A percentile compares a stretch with the other conserved stretches of the same genome.
phyloP scores from a whole-genome alignment of 2,113 vertebrate species.

The Leucopternis melanops region DNA sequence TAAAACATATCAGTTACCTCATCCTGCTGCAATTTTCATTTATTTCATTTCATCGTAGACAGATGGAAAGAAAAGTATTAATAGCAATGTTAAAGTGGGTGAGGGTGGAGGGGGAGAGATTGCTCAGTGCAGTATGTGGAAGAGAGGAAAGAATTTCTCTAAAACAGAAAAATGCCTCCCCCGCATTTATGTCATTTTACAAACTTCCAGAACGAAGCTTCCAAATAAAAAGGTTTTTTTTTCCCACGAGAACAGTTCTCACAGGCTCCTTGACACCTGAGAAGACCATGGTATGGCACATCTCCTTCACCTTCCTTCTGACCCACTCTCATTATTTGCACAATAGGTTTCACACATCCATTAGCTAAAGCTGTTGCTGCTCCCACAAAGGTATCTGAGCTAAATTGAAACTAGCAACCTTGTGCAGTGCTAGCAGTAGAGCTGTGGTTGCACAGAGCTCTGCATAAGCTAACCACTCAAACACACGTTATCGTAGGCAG shows the following conservation, averaged over 20 bases:
- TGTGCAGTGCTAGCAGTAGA: background rate
- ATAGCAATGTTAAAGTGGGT: constrained; percentile 37
- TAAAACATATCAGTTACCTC: background rate
- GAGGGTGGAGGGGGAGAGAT: constrained; percentile 40
- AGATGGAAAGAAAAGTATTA: constrained; percentile 54
- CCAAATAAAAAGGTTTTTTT: background rate
- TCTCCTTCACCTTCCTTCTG: background rate
- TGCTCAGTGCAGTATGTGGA: constrained; percentile 26
- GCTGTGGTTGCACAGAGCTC: constrained; percentile 20
- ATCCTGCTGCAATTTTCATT: constrained; percentile 20
- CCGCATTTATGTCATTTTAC: constrained; percentile 42
- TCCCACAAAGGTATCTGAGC: background rate
- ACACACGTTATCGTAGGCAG: background rate
- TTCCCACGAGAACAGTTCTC: background rate
- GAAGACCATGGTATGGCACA: background rate
- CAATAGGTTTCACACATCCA: background rate
- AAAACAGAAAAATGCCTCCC: constrained; percentile 43
- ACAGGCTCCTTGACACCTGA: background rate
- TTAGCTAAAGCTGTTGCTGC: constrained; percentile 14
- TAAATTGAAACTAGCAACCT: constrained; percentile 4
- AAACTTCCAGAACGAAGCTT: constrained; percentile 37
- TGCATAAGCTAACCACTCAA: constrained; percentile 37
- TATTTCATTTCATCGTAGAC: constrained; percentile 31
- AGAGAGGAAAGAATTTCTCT: constrained; percentile 47
- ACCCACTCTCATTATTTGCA: background rate